Evolutionary conservation across 2,888 invertebrate genomes (phyloP).

Genomic region (Bembecia ichneumoniformis): DNA sequence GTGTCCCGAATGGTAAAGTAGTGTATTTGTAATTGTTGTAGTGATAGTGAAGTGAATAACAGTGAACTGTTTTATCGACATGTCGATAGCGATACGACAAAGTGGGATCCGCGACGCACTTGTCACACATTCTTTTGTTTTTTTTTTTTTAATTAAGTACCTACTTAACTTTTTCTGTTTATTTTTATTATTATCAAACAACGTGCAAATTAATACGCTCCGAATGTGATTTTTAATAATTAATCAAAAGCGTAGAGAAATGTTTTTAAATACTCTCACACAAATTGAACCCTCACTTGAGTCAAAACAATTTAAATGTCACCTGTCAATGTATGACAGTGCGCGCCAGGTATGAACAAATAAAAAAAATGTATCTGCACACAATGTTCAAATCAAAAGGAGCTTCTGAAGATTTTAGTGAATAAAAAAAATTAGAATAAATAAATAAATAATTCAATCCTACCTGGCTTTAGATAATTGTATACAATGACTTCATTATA

Average conservation of each 20-base stretch:
- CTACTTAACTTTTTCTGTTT: too few species aligned
- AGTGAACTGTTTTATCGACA: conserved; percentile 35
- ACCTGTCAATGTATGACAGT: conserved; percentile 30
- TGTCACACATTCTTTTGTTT: conserved; percentile 31
- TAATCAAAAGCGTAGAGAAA: too few species aligned
- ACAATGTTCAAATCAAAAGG: conserved; percentile 73
- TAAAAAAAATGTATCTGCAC: conserved; percentile 58
- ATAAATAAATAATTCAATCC: conserved; percentile 44
- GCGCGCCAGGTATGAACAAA: conserved; percentile 67
- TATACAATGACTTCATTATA: conserved; percentile 62
- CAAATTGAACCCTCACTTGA: too few species aligned
- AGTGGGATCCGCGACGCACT: conserved; percentile 56
- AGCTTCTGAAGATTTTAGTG: conserved; percentile 69
- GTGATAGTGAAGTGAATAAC: conserved; percentile 57
- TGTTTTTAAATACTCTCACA: too few species aligned
- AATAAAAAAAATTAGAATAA: conserved; percentile 61
- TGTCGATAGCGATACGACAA: conserved; percentile 26
- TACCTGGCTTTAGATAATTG: conserved; percentile 70
- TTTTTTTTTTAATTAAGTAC: too few species aligned
- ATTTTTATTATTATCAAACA: too few species aligned
- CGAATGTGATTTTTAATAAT: too few species aligned
- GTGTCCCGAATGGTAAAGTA: conserved; percentile 68
- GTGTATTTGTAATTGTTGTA: conserved; percentile 71
- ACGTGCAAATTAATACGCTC: too few species aligned
- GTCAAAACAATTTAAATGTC: neutral